phyloP scores from a whole-genome alignment of 2,888 invertebrate genomes.

The Urechis unicinctus region DNA sequence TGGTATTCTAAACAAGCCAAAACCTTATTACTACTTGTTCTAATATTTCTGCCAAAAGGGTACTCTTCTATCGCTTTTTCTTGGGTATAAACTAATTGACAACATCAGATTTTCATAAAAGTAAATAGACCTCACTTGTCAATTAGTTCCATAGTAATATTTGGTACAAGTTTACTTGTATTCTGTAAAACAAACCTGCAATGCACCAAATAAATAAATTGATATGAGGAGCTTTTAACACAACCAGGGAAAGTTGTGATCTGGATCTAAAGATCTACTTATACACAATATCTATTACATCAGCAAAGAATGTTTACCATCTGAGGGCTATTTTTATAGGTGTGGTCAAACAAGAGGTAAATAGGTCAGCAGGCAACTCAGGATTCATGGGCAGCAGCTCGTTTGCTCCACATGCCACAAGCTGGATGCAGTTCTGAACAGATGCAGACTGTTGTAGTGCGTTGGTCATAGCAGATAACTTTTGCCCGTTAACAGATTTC shows the following conservation, averaged over 20 bases:
- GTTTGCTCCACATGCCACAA: slow-evolving; percentile 90
- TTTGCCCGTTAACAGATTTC: too few relatives aligned
- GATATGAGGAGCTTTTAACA: neutral
- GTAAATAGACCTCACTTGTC: slow-evolving; percentile 67
- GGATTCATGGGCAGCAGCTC: slow-evolving; percentile 95
- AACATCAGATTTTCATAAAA: too few relatives aligned
- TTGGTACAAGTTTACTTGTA: slow-evolving; percentile 73
- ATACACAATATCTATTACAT: neutral
- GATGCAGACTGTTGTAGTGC: slow-evolving; percentile 6
- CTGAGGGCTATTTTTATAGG: slow-evolving; percentile 95
- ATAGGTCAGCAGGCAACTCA: slow-evolving; percentile 92
- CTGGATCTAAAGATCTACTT: neutral
- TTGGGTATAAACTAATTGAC: too few relatives aligned
- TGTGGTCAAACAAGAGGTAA: slow-evolving; percentile 96
- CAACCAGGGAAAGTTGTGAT: neutral
- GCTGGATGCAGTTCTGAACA: slow-evolving; percentile 81
- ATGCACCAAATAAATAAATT: slow-evolving; percentile 1
- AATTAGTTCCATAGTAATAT: slow-evolving; percentile 75
- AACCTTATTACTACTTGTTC: too few relatives aligned
- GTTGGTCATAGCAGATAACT: neutral
- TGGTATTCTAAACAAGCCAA: slow-evolving; percentile 82
- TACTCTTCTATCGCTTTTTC: too few relatives aligned
- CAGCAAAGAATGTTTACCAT: slow-evolving; percentile 58
- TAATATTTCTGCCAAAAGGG: too few relatives aligned
- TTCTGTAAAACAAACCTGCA: slow-evolving; percentile 75